A percentile compares a stretch with the other conserved stretches of the same genome.
Conservation (phyloP, 2,888 invertebrate genomes). For the Mycalesis mineus region DNA sequence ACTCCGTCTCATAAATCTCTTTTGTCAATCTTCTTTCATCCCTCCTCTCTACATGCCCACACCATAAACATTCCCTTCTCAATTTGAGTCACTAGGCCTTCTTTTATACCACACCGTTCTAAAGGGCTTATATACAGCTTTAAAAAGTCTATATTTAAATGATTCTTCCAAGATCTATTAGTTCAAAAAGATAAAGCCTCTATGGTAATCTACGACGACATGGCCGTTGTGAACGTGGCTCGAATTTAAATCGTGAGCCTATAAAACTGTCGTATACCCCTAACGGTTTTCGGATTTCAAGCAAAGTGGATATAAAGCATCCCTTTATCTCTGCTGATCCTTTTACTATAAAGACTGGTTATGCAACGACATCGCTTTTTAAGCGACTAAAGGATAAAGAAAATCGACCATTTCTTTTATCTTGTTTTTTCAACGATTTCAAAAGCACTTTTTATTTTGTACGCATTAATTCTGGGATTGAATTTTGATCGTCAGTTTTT, state of each 20-base stretch:
- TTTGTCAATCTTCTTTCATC: too few relatives aligned
- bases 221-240: not conserved
- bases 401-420: not conserved
- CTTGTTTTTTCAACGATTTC: not conserved
- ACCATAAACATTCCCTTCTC: too few relatives aligned
- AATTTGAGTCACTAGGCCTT: too few relatives aligned
- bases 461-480: not conserved
- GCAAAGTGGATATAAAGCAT: conserved; percentile 16
- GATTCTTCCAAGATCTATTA: not conserved
- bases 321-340: conserved; percentile 10
- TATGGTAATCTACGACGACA: not conserved
- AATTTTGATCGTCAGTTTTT: not conserved
- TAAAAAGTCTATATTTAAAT: not conserved
- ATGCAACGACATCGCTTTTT: conserved; percentile 7
- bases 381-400: not conserved
- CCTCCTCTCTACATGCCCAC: too few relatives aligned
- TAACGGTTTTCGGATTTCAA: conserved; percentile 16
- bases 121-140: too few relatives aligned
- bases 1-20: too few relatives aligned
- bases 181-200: not conserved
- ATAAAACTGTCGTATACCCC: conserved; percentile 13
- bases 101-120: too few relatives aligned
- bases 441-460: not conserved
- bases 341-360: not conserved
- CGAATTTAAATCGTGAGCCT: conserved; percentile 18